These are phyloP conservation scores for Papilio aristodemus DNA, from an alignment of 1,140 invertebrate species.

Conservation along the genomic window DNA sequence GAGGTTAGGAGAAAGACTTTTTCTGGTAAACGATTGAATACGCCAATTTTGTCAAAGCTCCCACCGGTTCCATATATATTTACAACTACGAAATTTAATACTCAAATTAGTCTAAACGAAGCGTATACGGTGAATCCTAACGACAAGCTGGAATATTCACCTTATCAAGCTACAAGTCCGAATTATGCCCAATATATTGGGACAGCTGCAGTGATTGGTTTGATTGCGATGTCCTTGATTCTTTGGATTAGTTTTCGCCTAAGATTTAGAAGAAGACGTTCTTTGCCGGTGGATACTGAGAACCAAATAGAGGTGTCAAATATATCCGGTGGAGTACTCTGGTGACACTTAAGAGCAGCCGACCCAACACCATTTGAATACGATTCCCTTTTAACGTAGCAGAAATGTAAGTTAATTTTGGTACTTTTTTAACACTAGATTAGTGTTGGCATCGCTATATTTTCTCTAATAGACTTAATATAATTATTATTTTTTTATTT, in stretches of 20 bases:
- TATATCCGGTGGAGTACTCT: constrained; percentile 84
- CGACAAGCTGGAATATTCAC: constrained; percentile 67
- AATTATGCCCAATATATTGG: constrained; percentile 68
- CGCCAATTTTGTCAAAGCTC: constrained; percentile 47
- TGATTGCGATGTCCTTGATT: constrained; percentile 70
- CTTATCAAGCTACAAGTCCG: constrained; percentile 53
- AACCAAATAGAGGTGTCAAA: constrained; percentile 86
- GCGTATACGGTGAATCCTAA: constrained; percentile 50
- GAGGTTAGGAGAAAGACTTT: constrained; percentile 40
- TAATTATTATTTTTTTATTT: no score
- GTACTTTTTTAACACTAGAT: constrained; percentile 23
- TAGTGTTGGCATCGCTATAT: constrained; percentile 14
- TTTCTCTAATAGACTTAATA: not conserved
- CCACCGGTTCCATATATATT: constrained; percentile 38
- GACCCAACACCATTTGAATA: constrained; percentile 81
- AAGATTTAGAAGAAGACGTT: constrained; percentile 68
- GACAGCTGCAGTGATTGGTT: constrained; percentile 52
- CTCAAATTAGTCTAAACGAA: constrained; percentile 42
- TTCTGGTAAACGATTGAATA: constrained; percentile 64
- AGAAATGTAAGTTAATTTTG: constrained; percentile 67
- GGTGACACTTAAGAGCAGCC: constrained; percentile 84
- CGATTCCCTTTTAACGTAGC: constrained; percentile 81
- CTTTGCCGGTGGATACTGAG: constrained; percentile 57
- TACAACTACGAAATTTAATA: constrained; percentile 41
- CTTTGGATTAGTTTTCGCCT: constrained; percentile 75